Evolutionary conservation across 2,113 vertebrate genomes (phyloP), one percentile per base, ranked within the genome.

Genomic region (Sprattus sprattus): DNA sequence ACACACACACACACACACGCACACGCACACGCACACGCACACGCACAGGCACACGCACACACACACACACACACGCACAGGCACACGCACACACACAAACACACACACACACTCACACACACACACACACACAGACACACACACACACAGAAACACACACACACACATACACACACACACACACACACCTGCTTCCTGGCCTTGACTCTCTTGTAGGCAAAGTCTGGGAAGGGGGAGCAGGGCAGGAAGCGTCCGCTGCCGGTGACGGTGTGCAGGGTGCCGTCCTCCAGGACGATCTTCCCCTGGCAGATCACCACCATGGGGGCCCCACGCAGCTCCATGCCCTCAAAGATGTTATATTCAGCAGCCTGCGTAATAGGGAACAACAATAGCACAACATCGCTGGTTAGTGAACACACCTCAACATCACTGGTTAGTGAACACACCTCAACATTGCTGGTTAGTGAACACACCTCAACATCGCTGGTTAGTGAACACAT

Each of bases 321-420:
- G 0, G 98, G 97, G 1, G 95, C 96, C 13, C 98, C 98, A 0
- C 96, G 97, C 39, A 99, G 95, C 95, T 99, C 98, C 96, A 97
- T 96, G 81, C 98, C 98, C 93, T 99, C 98, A 81, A 99, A 98
- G 91, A 99, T 95, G 87, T 99, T 99, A 89, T 99, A 99, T 88
- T 99, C 98, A 11, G 97, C 97, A 6, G 90, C 97, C 98, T 99
- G 49, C n/a, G 67, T 7, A 82, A n/a, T 6, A 75, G 75, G 46
- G 20, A 20, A 54, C 1, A 2, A 49, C 47, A 49, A 50, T 39
- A 71, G 57, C 64, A 71, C n/a, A 71, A 54, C 15, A 54, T 4
- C 52, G 15, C 52, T 18, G 52, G 16, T 54, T 54, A 18, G 11
- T 4, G 52, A 54, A 54, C 52, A 18, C 52, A 54, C 13, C 52